phyloP scores from a whole-genome alignment of 1,140 invertebrate genomes.

The Brachystomella parvula region DNA sequence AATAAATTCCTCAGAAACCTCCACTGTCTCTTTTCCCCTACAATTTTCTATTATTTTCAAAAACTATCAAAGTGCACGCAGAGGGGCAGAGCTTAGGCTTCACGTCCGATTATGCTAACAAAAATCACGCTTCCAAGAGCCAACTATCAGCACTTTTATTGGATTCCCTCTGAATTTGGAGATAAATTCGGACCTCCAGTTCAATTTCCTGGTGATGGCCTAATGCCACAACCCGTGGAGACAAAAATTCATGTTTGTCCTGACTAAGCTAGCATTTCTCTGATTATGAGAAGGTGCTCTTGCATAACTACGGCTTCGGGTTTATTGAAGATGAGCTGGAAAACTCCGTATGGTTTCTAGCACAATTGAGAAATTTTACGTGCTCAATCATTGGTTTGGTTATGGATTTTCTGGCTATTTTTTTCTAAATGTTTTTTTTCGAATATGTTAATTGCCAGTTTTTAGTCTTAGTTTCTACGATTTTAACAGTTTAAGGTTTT shows the following conservation, averaged over 20 bases:
- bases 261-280: no score
- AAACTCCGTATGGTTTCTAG: no score
- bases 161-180: neutral
- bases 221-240: neutral
- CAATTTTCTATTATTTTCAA: neutral
- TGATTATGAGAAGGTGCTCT: no score
- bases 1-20: constrained; percentile 21
- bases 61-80: neutral
- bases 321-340: no score
- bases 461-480: neutral
- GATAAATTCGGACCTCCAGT: no score
- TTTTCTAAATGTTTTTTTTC: no score
- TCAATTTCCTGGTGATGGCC: neutral
- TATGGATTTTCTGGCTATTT: no score
- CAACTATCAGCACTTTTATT: neutral
- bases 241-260: no score
- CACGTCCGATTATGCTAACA: neutral
- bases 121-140: neutral
- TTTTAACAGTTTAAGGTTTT: neutral
- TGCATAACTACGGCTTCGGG: no score
- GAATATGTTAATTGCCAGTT: no score
- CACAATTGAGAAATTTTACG: no score
- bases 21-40: neutral
- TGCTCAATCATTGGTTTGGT: no score
- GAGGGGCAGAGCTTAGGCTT: neutral